phyloP scores from a whole-genome alignment of 2,888 invertebrate species.

The Macrosoma leucophasiata region DNA sequence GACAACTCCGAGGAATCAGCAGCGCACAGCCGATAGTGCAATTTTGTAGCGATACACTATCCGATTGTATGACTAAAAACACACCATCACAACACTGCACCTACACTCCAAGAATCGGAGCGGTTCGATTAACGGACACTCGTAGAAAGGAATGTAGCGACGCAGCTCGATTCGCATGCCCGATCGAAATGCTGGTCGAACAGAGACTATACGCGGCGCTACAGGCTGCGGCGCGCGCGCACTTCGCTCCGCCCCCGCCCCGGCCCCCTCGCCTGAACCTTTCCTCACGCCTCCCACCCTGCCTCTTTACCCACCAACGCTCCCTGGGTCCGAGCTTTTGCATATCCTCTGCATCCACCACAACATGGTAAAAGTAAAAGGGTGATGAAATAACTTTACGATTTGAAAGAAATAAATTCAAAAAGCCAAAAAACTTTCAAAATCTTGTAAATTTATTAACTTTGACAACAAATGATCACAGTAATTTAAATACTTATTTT shows the following conservation, averaged over 20 bases:
- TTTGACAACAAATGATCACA: no score
- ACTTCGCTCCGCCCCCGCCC: constrained; percentile 27
- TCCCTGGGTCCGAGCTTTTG: constrained; percentile 57
- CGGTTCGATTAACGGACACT: constrained; percentile 63
- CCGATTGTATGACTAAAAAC: constrained; percentile 68
- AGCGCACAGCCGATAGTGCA: constrained; percentile 54
- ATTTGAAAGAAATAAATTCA: not conserved
- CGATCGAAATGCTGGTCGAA: constrained; percentile 67
- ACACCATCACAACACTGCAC: constrained; percentile 72
- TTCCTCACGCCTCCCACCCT: constrained; percentile 29
- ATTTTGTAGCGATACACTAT: constrained; percentile 71
- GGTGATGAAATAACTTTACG: constrained; percentile 48
- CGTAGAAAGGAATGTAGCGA: constrained; percentile 62
- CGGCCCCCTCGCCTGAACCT: constrained; percentile 29
- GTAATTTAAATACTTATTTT: no score
- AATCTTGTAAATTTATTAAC: no score
- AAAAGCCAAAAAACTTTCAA: no score
- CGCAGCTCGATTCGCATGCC: constrained; percentile 50
- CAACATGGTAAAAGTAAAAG: constrained; percentile 47
- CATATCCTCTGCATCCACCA: constrained; percentile 44
- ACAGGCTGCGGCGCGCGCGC: constrained; percentile 52
- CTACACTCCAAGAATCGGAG: constrained; percentile 58
- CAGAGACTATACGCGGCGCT: constrained; percentile 59
- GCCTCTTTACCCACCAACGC: no score
- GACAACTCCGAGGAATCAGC: constrained; percentile 57